These are phyloP conservation scores for Sorex fumeus DNA, from an alignment of 2,113 vertebrate species.

Conservation along the genomic window DNA sequence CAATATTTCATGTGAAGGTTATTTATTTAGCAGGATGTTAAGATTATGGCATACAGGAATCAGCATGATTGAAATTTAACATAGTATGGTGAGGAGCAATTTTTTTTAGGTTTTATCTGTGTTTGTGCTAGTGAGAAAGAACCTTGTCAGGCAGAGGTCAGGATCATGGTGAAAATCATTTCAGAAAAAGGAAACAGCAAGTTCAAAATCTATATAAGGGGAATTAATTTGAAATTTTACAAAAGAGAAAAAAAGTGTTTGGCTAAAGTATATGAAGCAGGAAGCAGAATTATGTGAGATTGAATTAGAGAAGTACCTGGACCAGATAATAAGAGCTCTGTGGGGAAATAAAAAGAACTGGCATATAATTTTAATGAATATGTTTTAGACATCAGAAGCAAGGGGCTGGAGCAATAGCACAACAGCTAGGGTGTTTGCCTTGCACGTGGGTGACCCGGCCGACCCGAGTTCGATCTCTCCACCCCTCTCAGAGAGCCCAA, in stretches of 20 bases:
- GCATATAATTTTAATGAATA: constrained; percentile 33
- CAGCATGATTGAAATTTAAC: constrained; percentile 16
- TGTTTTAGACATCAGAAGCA: background rate
- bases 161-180: constrained; percentile 43
- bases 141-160: background rate
- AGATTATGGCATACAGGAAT: background rate
- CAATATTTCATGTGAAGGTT: constrained; percentile 38
- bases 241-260: constrained; percentile 13
- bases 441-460: too few species aligned
- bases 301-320: background rate
- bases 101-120: constrained; percentile 4
- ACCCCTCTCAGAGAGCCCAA: too few species aligned
- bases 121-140: constrained; percentile 37
- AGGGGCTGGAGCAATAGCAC: too few species aligned
- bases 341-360: constrained; percentile 4
- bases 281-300: background rate
- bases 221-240: constrained; percentile 57
- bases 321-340: background rate
- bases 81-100: background rate
- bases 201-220: background rate
- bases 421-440: too few species aligned
- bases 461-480: too few species aligned
- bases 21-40: constrained; percentile 42
- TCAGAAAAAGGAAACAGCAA: background rate
- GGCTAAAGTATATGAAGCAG: background rate